Evolutionary conservation across 2,888 invertebrate species (phyloP), one percentile per base, ranked within the genome.

Genomic region (Apantesis nais): DNA sequence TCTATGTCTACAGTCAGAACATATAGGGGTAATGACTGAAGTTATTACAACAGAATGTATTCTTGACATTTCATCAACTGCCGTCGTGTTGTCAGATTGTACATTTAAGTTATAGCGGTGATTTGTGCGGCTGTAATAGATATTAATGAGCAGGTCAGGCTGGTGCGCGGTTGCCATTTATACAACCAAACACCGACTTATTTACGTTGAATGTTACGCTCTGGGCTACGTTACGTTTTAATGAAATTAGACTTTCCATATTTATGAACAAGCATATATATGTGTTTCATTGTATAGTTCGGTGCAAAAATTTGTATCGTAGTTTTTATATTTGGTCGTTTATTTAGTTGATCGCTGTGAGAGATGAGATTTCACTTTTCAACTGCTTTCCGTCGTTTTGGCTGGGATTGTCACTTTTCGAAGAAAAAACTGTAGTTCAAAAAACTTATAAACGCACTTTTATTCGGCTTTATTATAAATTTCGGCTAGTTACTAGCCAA

Each of bases 81-180:
- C n/a, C 22, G 11, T 5, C 25, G 34, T 52, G 34, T 19, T n/a
- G 39, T 11, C 19, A 1, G 29, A 11, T 62, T 62, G 34, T 55
- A 37, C 16, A 29, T 25, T 29, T 62, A 48, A 63, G 29, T 48
- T 55, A 75, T 68, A 62, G 48, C 70, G 52, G 60, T 66, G 58
- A 66, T 62, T 52, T 52, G 52, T 66, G 58, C 48, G 67, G 41
- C 29, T 58, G 34, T 69, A 75, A 73, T 78, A 67, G 66, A 71
- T 63, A 75, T 78, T 66, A 78, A 78, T 72, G 70, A 70, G 68
- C 60, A 31, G 29, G 5, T 11, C 16, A 22, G 9, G 39, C 31
- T 44, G 31, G 31, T 22, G 37, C 31, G 41, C 31, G 41, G n/a
- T 2, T 29, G 19, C 52, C 62, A 62, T 68, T 68, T 52, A 52